phyloP scores from a whole-genome alignment of 35 echinoderm and acorn worm species.

The Anneissia japonica region DNA sequence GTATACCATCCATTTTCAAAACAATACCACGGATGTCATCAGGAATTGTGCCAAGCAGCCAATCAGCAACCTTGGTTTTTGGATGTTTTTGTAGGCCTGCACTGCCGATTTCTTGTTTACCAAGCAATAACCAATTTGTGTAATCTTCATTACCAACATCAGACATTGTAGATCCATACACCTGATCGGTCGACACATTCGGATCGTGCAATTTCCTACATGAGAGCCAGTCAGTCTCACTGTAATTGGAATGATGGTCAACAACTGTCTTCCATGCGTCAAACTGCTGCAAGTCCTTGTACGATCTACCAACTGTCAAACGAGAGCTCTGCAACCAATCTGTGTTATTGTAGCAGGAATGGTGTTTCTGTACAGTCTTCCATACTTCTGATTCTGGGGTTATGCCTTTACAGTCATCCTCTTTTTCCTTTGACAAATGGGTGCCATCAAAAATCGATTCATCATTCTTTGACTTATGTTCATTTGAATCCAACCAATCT shows the following conservation, averaged over 20 bases:
- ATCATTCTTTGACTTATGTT: not conserved
- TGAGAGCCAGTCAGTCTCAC: not conserved
- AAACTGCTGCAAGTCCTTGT: not conserved
- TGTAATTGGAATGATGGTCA: not conserved
- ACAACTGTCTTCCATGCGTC: not conserved
- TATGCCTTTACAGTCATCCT: no score
- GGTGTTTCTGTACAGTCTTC: not conserved
- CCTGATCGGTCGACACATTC: no score
- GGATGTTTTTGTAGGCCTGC: no score
- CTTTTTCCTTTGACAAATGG: no score
- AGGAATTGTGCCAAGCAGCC: not conserved
- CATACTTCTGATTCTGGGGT: not conserved
- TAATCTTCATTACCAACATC: not conserved
- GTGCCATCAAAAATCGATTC: no score
- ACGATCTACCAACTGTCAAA: not conserved
- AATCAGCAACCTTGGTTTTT: not conserved
- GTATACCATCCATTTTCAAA: not conserved
- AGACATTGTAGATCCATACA: not conserved
- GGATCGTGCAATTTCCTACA: no score
- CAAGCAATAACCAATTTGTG: not conserved
- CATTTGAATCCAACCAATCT: not conserved
- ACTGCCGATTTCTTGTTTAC: no score
- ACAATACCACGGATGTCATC: not conserved
- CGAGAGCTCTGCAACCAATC: not conserved
- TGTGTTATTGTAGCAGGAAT: no score